A percentile compares a stretch with the other conserved stretches of the same genome.
Conservation (phyloP, 2,797 vertebrate genomes). For the Eulemur rubriventer region DNA sequence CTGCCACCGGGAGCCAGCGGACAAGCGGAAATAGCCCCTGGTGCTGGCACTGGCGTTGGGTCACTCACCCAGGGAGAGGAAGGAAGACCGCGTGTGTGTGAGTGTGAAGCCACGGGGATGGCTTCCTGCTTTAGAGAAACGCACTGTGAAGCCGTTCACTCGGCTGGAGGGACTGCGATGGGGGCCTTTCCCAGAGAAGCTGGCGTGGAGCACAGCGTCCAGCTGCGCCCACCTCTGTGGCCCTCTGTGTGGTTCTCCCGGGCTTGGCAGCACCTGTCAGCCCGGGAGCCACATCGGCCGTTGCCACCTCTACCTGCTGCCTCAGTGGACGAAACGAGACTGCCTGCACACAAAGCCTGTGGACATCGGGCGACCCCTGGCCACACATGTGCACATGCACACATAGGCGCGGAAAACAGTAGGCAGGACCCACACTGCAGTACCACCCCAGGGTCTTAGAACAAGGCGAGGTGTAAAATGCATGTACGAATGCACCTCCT, state of each 20-base stretch:
- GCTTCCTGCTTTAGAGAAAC: background rate
- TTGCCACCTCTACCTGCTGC: background rate
- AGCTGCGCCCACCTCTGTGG: background rate
- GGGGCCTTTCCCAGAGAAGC: background rate
- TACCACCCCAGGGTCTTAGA: background rate
- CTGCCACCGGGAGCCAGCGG: background rate
- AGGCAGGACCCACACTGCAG: background rate
- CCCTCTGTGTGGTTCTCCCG: background rate
- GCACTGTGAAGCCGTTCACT: background rate
- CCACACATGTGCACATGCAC: fast-evolving
- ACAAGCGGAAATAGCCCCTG: background rate
- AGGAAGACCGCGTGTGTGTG: background rate
- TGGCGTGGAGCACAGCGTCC: fast-evolving
- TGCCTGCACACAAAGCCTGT: background rate
- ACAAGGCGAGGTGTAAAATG: too few relatives aligned
- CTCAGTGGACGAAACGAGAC: fast-evolving
- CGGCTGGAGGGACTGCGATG: background rate
- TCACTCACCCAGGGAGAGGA: background rate
- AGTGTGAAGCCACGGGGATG: fast-evolving
- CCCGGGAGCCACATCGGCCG: background rate
- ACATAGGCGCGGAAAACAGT: background rate
- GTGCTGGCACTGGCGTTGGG: background rate
- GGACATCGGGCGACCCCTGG: background rate
- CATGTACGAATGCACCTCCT: fast-evolving
- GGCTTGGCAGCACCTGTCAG: background rate